These are phyloP conservation scores for Pachliopta kotzebuea DNA, from an alignment of 2,888 invertebrate genomes.

Conservation along the genomic window DNA sequence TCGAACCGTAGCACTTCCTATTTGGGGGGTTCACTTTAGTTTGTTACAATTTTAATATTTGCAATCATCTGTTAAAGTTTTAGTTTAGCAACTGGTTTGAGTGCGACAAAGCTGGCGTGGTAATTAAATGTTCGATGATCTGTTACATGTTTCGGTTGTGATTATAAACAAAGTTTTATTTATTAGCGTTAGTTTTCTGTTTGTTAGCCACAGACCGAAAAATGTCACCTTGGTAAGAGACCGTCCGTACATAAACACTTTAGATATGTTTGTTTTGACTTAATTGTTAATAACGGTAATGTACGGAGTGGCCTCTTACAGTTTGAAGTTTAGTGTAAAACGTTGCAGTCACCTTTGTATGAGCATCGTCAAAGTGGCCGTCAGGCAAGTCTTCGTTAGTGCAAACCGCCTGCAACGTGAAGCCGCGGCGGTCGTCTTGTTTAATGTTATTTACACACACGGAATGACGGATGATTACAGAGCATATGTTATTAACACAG, in stretches of 20 bases:
- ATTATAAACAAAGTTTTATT: neutral
- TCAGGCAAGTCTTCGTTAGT: conserved; percentile 73
- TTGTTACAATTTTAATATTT: conserved; percentile 21
- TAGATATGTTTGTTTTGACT: no score
- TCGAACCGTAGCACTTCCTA: conserved; percentile 89
- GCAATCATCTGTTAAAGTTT: conserved; percentile 18
- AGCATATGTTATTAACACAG: conserved; percentile 17
- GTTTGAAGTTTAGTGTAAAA: conserved; percentile 34
- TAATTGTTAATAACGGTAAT: no score
- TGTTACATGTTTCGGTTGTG: conserved; percentile 22
- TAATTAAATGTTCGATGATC: conserved; percentile 23
- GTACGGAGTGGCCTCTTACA: neutral
- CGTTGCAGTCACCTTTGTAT: conserved; percentile 70
- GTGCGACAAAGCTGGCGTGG: conserved; percentile 49
- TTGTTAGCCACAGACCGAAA: conserved; percentile 3
- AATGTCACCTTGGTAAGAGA: neutral
- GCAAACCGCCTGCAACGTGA: conserved; percentile 64
- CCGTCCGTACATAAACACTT: neutral
- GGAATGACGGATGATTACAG: conserved; percentile 49
- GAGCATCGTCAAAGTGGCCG: conserved; percentile 71
- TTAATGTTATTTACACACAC: conserved; percentile 69
- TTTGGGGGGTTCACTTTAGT: conserved; percentile 34
- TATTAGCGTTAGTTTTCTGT: neutral
- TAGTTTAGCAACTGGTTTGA: conserved; percentile 31
- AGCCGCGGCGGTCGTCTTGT: conserved; percentile 62